Percentiles rank a stretch among this genome's conserved stretches.
Conservation (phyloP, 1,140 invertebrate genomes). For the Drosophila trapezifrons region DNA sequence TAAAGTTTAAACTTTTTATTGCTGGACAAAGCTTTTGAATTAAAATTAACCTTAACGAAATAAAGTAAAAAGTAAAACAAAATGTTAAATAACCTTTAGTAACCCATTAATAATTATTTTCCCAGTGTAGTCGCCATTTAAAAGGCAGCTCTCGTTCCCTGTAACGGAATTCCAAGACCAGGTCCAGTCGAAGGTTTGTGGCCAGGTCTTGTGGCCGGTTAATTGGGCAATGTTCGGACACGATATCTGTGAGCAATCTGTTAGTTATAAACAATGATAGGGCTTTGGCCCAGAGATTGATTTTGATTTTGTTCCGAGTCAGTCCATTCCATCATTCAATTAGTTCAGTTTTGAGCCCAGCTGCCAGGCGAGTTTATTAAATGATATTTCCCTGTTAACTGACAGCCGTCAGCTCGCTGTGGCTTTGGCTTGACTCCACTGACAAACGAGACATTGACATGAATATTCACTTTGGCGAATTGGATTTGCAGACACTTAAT, state of each 20-base stretch:
- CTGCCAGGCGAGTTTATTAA: slow-evolving; percentile 36
- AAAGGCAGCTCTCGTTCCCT: background rate
- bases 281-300: background rate
- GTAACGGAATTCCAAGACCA: background rate
- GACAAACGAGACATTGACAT: slow-evolving; percentile 57
- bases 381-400: slow-evolving; percentile 67
- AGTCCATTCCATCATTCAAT: slow-evolving; percentile 48
- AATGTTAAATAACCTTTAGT: background rate
- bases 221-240: slow-evolving; percentile 46
- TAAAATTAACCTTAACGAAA: too few relatives aligned
- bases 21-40: background rate
- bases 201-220: slow-evolving; percentile 48
- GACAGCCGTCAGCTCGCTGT: slow-evolving; percentile 24
- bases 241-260: background rate
- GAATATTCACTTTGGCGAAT: slow-evolving; percentile 53
- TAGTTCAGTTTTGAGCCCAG: slow-evolving; percentile 21
- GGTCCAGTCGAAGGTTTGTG: slow-evolving; percentile 9
- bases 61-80: too few relatives aligned
- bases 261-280: background rate
- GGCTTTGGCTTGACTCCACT: slow-evolving; percentile 13
- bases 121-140: slow-evolving; percentile 4
- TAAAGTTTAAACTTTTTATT: background rate
- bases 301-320: slow-evolving; percentile 5
- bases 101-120: background rate
- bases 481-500: slow-evolving; percentile 45